Conservation (phyloP, 2,888 invertebrate species). For the Campoplex capitator region DNA sequence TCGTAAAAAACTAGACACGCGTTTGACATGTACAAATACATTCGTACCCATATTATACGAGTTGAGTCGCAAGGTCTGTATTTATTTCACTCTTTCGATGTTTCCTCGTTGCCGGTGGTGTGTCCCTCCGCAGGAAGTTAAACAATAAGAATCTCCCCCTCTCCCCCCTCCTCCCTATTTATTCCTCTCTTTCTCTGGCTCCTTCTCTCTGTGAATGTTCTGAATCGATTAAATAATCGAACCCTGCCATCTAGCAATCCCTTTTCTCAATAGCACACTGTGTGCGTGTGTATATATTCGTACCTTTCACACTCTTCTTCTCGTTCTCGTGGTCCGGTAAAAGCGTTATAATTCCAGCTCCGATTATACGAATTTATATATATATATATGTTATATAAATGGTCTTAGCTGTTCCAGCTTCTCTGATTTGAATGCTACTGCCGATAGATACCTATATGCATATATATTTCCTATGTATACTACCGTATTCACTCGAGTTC, state of each 20-base stretch:
- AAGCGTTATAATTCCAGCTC: slow-evolving; percentile 58
- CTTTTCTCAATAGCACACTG: slow-evolving; percentile 58
- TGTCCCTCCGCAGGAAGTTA: slow-evolving; percentile 81
- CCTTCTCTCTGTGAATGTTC: slow-evolving; percentile 80
- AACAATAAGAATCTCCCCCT: slow-evolving; percentile 80
- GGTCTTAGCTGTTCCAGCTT: slow-evolving; percentile 25
- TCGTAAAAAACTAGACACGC: slow-evolving; percentile 51
- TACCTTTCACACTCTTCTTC: slow-evolving; percentile 50
- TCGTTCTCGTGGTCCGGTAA: slow-evolving; percentile 34
- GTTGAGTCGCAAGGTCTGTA: slow-evolving; percentile 26
- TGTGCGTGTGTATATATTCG: background rate
- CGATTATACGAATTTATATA: slow-evolving; percentile 38
- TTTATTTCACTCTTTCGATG: slow-evolving; percentile 47
- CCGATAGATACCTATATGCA: slow-evolving; percentile 28
- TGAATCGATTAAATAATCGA: slow-evolving; percentile 85
- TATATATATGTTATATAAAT: background rate
- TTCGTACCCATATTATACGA: background rate
- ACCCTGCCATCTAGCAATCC: slow-evolving; percentile 80
- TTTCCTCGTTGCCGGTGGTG: slow-evolving; percentile 40
- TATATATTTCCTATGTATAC: slow-evolving; percentile 36
- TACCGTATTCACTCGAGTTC: slow-evolving; percentile 77
- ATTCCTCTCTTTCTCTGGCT: background rate
- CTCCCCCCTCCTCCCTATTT: slow-evolving; percentile 66
- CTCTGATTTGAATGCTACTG: slow-evolving; percentile 40
- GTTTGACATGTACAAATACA: slow-evolving; percentile 23